phyloP scores from a whole-genome alignment of 2,888 invertebrate species.

The Leucoma salicis region DNA sequence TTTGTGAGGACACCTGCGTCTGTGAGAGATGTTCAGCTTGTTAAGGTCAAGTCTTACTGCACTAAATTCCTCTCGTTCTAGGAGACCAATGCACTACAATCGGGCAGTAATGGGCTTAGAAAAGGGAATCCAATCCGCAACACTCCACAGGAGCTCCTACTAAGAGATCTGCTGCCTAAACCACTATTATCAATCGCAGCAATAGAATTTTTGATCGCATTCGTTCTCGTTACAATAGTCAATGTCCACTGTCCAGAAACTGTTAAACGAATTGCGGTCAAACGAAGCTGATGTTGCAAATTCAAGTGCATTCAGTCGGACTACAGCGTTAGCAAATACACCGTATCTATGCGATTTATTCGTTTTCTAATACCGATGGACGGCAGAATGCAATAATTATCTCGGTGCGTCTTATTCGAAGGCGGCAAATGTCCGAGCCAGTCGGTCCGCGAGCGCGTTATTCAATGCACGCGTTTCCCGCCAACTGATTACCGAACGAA shows the following conservation, averaged over 20 bases:
- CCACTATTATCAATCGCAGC: no score
- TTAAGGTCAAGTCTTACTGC: no score
- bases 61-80: no score
- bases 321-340: constrained; percentile 54
- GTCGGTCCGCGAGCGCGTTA: constrained; percentile 53
- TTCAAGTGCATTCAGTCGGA: constrained; percentile 29
- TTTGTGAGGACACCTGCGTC: no score
- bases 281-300: constrained; percentile 30
- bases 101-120: no score
- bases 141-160: no score
- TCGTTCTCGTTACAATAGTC: no score
- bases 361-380: constrained; percentile 72
- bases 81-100: no score
- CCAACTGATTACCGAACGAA: constrained; percentile 39
- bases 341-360: constrained; percentile 66
- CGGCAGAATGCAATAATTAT: constrained; percentile 54
- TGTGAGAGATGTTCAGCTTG: no score
- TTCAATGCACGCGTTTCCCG: constrained; percentile 44
- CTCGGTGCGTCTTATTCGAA: constrained; percentile 38
- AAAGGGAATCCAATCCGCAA: no score
- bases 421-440: constrained; percentile 36
- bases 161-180: no score
- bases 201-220: no score
- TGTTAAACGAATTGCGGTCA: constrained; percentile 19
- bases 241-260: constrained; percentile 19